Base-by-base conservation (phyloP, 1,140 invertebrate species). In the Acromyrmex heyeri region DNA sequence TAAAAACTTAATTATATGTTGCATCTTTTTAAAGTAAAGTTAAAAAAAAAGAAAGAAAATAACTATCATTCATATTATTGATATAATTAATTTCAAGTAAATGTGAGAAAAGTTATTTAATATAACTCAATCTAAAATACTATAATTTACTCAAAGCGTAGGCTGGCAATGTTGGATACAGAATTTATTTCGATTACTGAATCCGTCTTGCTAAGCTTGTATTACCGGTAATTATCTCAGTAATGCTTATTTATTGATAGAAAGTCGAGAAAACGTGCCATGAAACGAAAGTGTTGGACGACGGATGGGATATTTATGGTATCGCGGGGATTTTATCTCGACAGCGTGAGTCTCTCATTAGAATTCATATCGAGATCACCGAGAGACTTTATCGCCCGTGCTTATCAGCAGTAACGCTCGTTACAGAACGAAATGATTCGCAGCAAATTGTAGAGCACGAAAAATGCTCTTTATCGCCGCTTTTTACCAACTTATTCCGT, bases 191-290 rank as follows among this genome's bases (percentile, higher is more conserved):
- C 44, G 21, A 38, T 86, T 27, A 50, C 21, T 7, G 55, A 86
- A 86, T 70, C 34, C 53, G 70, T 81, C 70, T 72, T 38, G 38
- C 50, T 57, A 24, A 18, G 27, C 30, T 44, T 50, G 48, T 16
- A 44, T 73, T 87, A 14, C 50, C 38, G 12, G 67, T 75, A 81
- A 87, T 88, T 88, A 53, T 69, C 65, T 27, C 61, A 30, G 38
- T 48, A 50, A 81, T 87, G 67, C 85, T 55, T 50, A 57, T 87
- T 88, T 87, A 83, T 87, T 77, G 87, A 87, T 88, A 87, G 87
- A 88, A 88, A 88, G 86, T 78, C 55, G 27, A 50, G 76, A 81
- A 70, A 87, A 55, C 65, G 69, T 48, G 62, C n/a, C 76, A 76
- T 48, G 30, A 87, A 87, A 88, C 53, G 87, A 88, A 88, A 88